Conservation (phyloP, 2,797 vertebrate genomes). For the Antennarius maculatus region DNA sequence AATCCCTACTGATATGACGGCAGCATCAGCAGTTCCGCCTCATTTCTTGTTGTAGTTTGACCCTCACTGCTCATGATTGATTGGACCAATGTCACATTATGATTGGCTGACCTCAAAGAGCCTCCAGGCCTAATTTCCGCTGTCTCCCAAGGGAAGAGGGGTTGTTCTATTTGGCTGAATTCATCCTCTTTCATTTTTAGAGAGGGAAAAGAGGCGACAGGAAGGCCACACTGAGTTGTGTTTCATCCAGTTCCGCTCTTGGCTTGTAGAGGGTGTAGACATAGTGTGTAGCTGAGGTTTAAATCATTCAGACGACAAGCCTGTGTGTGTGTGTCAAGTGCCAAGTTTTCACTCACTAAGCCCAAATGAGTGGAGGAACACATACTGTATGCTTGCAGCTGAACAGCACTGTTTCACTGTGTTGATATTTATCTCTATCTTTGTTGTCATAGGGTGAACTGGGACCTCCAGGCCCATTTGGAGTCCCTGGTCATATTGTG, state of each 20-base stretch:
- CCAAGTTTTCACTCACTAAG: constrained; percentile 61
- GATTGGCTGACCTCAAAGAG: constrained; percentile 58
- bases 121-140: constrained; percentile 62
- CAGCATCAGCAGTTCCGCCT: constrained; percentile 39
- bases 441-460: constrained; percentile 87
- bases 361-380: constrained; percentile 43
- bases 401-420: constrained; percentile 21
- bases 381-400: neutral
- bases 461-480: constrained; percentile 90
- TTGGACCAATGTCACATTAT: constrained; percentile 39
- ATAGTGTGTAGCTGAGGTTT: constrained; percentile 58
- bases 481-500: constrained; percentile 93
- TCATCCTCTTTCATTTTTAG: constrained; percentile 60
- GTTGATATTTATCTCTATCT: constrained; percentile 20
- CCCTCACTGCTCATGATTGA: constrained; percentile 48
- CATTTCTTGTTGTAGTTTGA: constrained; percentile 40
- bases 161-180: constrained; percentile 61
- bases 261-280: constrained; percentile 71
- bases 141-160: constrained; percentile 43
- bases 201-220: constrained; percentile 49
- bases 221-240: constrained; percentile 58
- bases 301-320: constrained; percentile 70
- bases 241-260: constrained; percentile 59
- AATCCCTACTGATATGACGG: constrained; percentile 41
- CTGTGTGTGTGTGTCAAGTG: constrained; percentile 65